Conservation (phyloP, 2,113 vertebrate species). For the Trochalopteron elliotii region DNA sequence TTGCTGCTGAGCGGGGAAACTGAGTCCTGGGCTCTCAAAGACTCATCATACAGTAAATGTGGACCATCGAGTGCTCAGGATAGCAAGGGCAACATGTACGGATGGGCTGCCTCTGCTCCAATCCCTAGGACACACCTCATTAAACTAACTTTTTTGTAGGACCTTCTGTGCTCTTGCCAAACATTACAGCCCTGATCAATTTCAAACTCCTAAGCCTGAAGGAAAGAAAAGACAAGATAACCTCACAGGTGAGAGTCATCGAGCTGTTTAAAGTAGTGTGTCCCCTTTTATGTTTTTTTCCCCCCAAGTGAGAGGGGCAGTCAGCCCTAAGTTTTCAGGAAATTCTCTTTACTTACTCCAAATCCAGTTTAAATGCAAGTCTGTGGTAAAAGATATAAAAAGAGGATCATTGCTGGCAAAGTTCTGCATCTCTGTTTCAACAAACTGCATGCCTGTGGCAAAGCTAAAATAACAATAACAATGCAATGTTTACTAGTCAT, state of each 20-base stretch:
- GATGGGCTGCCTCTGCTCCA: background rate
- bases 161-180: background rate
- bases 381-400: constrained; percentile 65
- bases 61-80: fast-evolving
- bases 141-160: background rate
- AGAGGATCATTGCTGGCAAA: constrained; percentile 62
- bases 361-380: constrained; percentile 65
- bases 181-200: background rate
- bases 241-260: background rate
- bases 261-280: background rate
- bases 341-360: constrained; percentile 70
- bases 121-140: background rate
- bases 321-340: constrained; percentile 62
- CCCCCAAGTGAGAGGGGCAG: background rate
- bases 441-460: constrained; percentile 64
- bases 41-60: no score
- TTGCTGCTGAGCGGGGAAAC: background rate
- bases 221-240: background rate
- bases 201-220: background rate
- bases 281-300: background rate
- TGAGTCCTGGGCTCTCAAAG: background rate
- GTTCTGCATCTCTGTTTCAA: constrained; percentile 65
- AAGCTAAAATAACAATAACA: constrained; percentile 73
- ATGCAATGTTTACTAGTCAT: constrained; percentile 60
- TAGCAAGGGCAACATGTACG: fast-evolving